Evolutionary conservation across 2,888 invertebrate genomes (phyloP).

Genomic region (Julus scanicus): DNA sequence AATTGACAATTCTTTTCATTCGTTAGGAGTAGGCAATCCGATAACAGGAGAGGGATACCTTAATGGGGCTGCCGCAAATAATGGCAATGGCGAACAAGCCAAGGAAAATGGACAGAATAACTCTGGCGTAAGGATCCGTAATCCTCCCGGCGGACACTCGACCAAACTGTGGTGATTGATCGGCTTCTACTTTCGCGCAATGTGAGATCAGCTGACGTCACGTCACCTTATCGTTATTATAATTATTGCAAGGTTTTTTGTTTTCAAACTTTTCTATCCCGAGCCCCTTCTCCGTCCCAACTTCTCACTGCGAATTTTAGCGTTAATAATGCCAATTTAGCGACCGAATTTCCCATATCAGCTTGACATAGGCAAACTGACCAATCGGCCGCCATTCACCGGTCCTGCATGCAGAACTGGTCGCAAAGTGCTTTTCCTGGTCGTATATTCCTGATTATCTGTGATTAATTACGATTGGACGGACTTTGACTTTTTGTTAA

Average conservation of each 20-base stretch:
- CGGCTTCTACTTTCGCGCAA: not conserved
- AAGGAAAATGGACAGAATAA: slow-evolving; percentile 47
- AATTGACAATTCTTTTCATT: not conserved
- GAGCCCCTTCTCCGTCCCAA: not conserved
- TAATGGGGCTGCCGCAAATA: slow-evolving; percentile 6
- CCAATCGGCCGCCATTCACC: not conserved
- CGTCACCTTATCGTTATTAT: not conserved
- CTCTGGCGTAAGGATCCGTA: slow-evolving; percentile 35
- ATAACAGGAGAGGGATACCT: slow-evolving; percentile 55
- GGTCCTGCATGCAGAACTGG: not conserved
- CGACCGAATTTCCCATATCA: not conserved
- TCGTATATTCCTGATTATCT: slow-evolving; percentile 21
- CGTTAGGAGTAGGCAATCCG: slow-evolving; percentile 48
- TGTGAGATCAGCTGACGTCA: not conserved
- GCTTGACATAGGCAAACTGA: not conserved
- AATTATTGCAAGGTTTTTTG: slow-evolving; percentile 31
- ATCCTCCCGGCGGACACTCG: slow-evolving; percentile 54
- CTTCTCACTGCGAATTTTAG: not conserved
- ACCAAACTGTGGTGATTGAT: slow-evolving; percentile 48
- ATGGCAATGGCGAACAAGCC: slow-evolving; percentile 2
- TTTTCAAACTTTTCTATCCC: slow-evolving; percentile 1
- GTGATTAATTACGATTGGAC: slow-evolving; percentile 16
- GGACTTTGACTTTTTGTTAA: not conserved
- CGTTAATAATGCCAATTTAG: not conserved
- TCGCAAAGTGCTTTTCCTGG: not conserved